Evolutionary conservation across 2,888 invertebrate genomes (phyloP).

Genomic region (Nesidiocoris tenuis): DNA sequence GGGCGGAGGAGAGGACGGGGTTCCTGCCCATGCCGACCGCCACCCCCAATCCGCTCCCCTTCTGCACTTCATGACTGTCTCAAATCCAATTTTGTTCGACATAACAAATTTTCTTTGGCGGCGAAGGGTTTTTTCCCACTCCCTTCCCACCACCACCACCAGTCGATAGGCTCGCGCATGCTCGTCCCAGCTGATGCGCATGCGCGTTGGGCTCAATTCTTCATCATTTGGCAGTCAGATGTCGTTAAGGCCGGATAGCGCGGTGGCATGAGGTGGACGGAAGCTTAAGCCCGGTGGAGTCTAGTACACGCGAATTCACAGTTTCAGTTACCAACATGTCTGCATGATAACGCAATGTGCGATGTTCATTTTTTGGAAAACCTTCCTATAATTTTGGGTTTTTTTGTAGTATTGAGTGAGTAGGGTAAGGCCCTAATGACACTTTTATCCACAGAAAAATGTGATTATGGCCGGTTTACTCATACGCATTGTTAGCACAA

Average conservation of each 20-base stretch:
- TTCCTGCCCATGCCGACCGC: not conserved
- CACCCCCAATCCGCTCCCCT: not conserved
- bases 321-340: too few species aligned
- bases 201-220: conserved; percentile 23
- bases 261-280: not conserved
- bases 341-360: too few species aligned
- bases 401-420: too few species aligned
- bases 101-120: conserved; percentile 39
- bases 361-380: too few species aligned
- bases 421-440: too few species aligned
- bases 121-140: not conserved
- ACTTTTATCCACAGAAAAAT: too few species aligned
- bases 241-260: conserved; percentile 11
- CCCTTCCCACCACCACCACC: not conserved
- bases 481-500: too few species aligned
- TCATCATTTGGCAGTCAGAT: conserved; percentile 31
- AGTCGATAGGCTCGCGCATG: conserved; percentile 36
- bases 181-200: conserved; percentile 17
- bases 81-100: conserved; percentile 39
- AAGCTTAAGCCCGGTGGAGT: not conserved
- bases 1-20: not conserved
- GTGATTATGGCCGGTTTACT: too few species aligned
- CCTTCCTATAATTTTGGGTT: too few species aligned
- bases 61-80: conserved; percentile 27
- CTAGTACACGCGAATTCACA: not conserved